These are phyloP conservation scores for Trichacis sp. DNA, from an alignment of 2,888 invertebrate species.

Conservation along the genomic window DNA sequence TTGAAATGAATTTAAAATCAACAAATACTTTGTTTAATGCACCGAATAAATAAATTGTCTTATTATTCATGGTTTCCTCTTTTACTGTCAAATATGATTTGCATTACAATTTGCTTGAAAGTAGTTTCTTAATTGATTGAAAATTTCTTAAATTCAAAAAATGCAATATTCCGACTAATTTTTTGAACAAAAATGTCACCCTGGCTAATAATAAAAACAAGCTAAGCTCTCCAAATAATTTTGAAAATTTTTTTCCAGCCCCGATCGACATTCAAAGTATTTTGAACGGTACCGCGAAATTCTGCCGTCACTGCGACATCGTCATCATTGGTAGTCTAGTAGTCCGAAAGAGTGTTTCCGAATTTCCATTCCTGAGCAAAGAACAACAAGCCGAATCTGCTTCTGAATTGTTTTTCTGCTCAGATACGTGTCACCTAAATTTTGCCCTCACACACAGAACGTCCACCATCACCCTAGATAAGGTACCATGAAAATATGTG, in stretches of 20 bases:
- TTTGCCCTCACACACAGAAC: slow-evolving; percentile 79
- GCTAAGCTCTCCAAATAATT: no score
- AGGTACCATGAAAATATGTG: no score
- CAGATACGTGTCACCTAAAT: slow-evolving; percentile 88
- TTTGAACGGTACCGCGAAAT: slow-evolving; percentile 88
- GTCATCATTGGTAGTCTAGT: slow-evolving; percentile 86
- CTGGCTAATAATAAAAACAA: slow-evolving; percentile 14
- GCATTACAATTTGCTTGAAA: no score
- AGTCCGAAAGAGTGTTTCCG: slow-evolving; percentile 84
- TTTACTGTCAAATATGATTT: no score
- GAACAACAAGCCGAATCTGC: slow-evolving; percentile 79
- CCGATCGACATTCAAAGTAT: slow-evolving; percentile 92
- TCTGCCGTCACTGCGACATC: slow-evolving; percentile 88
- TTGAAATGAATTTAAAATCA: no score
- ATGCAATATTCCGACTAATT: no score
- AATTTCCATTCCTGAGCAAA: slow-evolving; percentile 79
- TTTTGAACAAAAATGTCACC: slow-evolving; percentile 26
- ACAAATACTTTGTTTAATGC: no score
- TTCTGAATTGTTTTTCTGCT: slow-evolving; percentile 87
- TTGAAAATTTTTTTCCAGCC: slow-evolving; percentile 64
- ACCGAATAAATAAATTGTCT: no score
- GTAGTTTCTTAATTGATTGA: no score
- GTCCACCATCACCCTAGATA: slow-evolving; percentile 72
- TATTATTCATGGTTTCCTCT: no score
- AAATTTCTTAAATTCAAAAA: no score